Conservation (phyloP, 2,888 invertebrate genomes). For the Megamerina dolium region DNA sequence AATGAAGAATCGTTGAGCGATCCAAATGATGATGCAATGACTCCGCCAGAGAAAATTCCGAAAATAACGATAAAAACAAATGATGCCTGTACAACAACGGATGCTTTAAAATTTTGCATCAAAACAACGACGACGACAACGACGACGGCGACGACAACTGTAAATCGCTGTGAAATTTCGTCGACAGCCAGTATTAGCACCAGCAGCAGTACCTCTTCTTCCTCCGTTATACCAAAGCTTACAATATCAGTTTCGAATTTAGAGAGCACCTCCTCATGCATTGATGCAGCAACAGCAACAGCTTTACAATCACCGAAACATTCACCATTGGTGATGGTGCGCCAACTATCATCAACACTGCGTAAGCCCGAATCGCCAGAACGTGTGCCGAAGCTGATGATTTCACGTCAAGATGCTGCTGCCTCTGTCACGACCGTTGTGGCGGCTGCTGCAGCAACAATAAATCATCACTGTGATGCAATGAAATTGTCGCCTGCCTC, state of each 20-base stretch:
- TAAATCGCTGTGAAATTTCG: slow-evolving; percentile 2
- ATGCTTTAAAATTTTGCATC: slow-evolving; percentile 21
- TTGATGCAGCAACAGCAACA: not conserved
- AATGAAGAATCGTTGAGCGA: slow-evolving; percentile 24
- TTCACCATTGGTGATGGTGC: slow-evolving; percentile 27
- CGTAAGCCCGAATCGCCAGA: slow-evolving; percentile 25
- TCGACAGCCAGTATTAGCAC: not conserved
- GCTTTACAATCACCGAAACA: slow-evolving; percentile 33
- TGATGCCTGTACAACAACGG: slow-evolving; percentile 12
- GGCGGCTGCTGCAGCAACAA: slow-evolving; percentile 43
- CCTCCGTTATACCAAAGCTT: slow-evolving; percentile 22
- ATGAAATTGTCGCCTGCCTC: slow-evolving; percentile 14
- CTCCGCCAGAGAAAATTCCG: slow-evolving; percentile 42
- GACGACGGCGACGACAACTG: slow-evolving; percentile 5
- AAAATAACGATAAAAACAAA: slow-evolving; percentile 48
- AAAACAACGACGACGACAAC: slow-evolving; percentile 13
- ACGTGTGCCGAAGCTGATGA: slow-evolving; percentile 39
- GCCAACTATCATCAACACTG: slow-evolving; percentile 16
- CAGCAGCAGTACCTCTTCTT: slow-evolving; percentile 8
- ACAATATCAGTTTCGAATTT: slow-evolving; percentile 22
- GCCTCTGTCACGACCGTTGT: slow-evolving; percentile 14
- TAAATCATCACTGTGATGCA: slow-evolving; percentile 5
- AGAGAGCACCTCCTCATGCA: slow-evolving; percentile 20
- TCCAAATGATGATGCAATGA: slow-evolving; percentile 12
- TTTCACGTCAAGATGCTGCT: slow-evolving; percentile 41